Evolutionary conservation across 2,888 invertebrate genomes (phyloP).

Genomic region (Crioceris asparagi): DNA sequence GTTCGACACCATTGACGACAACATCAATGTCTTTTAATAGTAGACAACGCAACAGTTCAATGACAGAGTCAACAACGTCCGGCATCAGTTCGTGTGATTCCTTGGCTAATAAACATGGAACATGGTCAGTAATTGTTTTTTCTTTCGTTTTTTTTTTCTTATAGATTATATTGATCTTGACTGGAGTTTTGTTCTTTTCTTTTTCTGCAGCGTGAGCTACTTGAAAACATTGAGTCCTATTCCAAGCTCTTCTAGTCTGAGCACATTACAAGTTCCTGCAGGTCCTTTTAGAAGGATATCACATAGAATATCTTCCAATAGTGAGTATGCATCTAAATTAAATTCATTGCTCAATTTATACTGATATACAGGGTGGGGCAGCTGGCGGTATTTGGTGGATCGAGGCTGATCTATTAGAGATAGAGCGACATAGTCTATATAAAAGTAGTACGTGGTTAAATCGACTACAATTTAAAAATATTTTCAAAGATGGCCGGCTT

Average conservation of each 20-base stretch:
- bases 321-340: no score
- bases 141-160: no score
- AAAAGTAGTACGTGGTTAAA: no score
- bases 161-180: background rate
- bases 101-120: slow-evolving; percentile 21
- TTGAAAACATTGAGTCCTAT: slow-evolving; percentile 77
- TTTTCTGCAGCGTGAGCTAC: slow-evolving; percentile 49
- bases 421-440: no score
- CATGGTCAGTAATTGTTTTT: slow-evolving; percentile 18
- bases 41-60: slow-evolving; percentile 38
- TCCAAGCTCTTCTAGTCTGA: slow-evolving; percentile 69
- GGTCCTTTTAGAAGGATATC: slow-evolving; percentile 33
- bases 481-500: no score
- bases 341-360: background rate
- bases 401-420: no score
- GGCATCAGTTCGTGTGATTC: slow-evolving; percentile 77
- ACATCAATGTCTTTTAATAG: no score
- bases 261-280: slow-evolving; percentile 36
- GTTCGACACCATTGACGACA: no score
- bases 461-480: no score
- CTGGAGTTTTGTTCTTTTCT: background rate
- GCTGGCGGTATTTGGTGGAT: no score
- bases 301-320: slow-evolving; percentile 46
- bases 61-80: slow-evolving; percentile 71
- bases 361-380: no score